phyloP scores from a whole-genome alignment of 2,888 invertebrate genomes.

The Iphiclides podalirius region DNA sequence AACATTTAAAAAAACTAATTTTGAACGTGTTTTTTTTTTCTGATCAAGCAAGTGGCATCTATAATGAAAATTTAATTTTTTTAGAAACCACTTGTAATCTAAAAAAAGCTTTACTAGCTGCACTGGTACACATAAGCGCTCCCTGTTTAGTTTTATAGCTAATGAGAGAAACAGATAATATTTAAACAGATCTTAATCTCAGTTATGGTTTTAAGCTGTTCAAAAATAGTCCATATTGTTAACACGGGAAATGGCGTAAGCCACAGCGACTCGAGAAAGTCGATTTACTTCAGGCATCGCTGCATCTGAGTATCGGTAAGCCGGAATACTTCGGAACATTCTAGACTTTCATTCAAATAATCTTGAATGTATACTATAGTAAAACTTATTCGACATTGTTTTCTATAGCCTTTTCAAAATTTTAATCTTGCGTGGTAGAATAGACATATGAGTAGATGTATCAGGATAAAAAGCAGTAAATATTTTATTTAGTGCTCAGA shows the following conservation, averaged over 20 bases:
- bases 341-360: slow-evolving; percentile 10
- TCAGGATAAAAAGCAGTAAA: neutral
- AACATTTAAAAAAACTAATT: no score
- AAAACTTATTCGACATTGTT: neutral
- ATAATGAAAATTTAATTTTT: no score
- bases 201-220: no score
- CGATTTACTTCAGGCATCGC: slow-evolving; percentile 36
- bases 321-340: slow-evolving; percentile 8
- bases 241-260: slow-evolving; percentile 25
- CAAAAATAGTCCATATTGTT: no score
- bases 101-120: no score
- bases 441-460: neutral
- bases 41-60: no score
- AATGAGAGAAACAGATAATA: no score
- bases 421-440: neutral
- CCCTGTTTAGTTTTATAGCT: no score
- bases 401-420: neutral
- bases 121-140: no score
- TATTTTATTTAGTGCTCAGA: no score
- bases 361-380: neutral
- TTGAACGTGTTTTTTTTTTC: neutral
- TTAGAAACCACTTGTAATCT: no score
- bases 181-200: no score
- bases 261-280: slow-evolving; percentile 33
- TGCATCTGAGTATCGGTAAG: slow-evolving; percentile 15